Evolutionary conservation across 2,797 vertebrate species (phyloP), one percentile per base, ranked within the genome.

Genomic region (Pseudochaenichthys georgianus): DNA sequence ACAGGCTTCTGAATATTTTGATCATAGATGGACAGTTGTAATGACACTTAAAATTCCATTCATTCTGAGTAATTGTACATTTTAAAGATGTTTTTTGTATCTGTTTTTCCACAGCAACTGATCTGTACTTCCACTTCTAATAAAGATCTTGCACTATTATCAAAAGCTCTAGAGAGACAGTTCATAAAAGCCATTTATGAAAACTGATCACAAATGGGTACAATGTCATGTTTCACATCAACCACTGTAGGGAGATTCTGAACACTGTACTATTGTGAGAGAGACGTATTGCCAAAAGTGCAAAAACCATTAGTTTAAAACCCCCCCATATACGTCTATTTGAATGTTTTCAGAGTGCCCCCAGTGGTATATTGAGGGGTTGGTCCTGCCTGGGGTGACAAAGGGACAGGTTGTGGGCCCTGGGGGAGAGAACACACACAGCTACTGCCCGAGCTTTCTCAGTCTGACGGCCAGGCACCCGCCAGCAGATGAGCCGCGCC

Each of bases 331-430:
- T 1, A 53, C 53, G 51, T 16, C 31, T 47, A 5, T 73, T 60
- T 59, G 60, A 67, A 48, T 76, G n/a, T n/a, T 68, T 77, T 53
- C 16, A 66, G 46, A 67, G 43, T 63, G 47, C 63, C 66, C 31
- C 73, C 70, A 73, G 28, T 80, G n/a, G 54, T 59, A 59, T 45
- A 53, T 28, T 4, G 55, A 61, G 54, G 61, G 43, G 86, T 74
- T 68, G 74, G 80, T 82, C 83, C 70, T 75, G 59, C 70, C 61
- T 59, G n/a, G 57, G 68, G 69, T 82, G 78, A 87, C 73, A 88
- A 87, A 90, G 74, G 74, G 86, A 88, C 88, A 90, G 89, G 88
- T 91, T 91, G 87, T 85, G 73, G 83, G 77, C 78, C 87, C 88
- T 80, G 45, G 69, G 68, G 78, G 73, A 76, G 84, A 75, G 70